Evolutionary conservation across 2,888 invertebrate genomes (phyloP), one percentile per base, ranked within the genome.

Genomic region (Oscheius sp.): DNA sequence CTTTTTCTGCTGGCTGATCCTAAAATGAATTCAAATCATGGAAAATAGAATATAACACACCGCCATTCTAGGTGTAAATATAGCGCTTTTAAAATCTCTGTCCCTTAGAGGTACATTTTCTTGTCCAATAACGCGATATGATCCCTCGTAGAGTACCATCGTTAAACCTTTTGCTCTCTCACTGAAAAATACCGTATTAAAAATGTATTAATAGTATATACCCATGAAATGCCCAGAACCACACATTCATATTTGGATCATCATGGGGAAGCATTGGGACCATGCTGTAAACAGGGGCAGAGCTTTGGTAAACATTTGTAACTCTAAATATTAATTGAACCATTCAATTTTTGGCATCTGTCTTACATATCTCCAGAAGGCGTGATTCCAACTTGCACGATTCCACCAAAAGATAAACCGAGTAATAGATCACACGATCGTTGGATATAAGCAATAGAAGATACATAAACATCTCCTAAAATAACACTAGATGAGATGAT

Each of bases 351-450:
- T n/a, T n/a, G n/a, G n/a, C n/a, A n/a, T 25, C 9, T 43, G 58
- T 35, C 61, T 52, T 41, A 72, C 72, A 72, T 72, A 18, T 52
- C 63, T 1, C 53, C 63, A 13, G 41, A 46, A 9, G 49, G 35
- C 6, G 63, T 55, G n/a, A 72, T 35, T 12, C 61, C 59, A 18
- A 72, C 53, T 41, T 52, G 52, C 6, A 72, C 43, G 21, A 72
- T 72, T 49, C 72, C 72, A 27, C 72, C 72, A 49, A 72, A 72
- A 2, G 63, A 63, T 2, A 72, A 43, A 13, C 72, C 72, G 21
- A 72, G 23, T 13, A 72, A n/a, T 3, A 72, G 25, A 61, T 49
- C 63, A 18, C 63, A 55, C 9, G 61, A 72, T 18, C 72, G n/a
- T 16, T 29, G 16, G 49, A 72, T 49, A 52, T 43, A 72, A 5